phyloP scores from a whole-genome alignment of 2,888 invertebrate genomes.

The Thymelicus acteon region DNA sequence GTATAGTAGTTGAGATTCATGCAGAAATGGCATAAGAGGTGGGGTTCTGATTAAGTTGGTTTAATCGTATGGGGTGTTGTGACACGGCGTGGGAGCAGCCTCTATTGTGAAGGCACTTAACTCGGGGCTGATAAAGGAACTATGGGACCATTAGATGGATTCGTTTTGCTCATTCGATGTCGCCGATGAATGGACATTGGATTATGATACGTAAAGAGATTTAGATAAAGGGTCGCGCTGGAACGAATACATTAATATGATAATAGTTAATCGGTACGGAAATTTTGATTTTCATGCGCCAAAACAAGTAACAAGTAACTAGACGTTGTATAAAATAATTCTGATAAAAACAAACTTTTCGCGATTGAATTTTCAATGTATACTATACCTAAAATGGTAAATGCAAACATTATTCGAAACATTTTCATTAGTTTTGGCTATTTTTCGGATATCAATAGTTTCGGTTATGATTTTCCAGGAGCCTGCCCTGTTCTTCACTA shows the following conservation, averaged over 20 bases:
- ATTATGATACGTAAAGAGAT: conserved; percentile 77
- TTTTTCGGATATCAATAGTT: too few species aligned
- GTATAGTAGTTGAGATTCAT: conserved; percentile 18
- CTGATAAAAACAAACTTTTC: too few species aligned
- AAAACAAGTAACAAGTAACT: not conserved
- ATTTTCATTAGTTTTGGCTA: too few species aligned
- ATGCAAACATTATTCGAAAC: too few species aligned
- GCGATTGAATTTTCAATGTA: too few species aligned
- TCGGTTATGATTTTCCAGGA: too few species aligned
- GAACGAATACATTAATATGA: conserved; percentile 48
- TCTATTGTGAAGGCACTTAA: conserved; percentile 81
- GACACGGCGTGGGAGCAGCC: conserved; percentile 82
- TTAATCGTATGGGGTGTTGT: conserved; percentile 73
- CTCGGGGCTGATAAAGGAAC: conserved; percentile 78
- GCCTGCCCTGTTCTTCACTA: too few species aligned
- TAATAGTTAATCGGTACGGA: conserved; percentile 1
- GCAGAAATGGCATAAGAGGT: conserved; percentile 38
- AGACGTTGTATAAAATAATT: not conserved
- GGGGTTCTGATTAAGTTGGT: conserved; percentile 54
- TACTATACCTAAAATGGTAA: too few species aligned
- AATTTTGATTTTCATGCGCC: not conserved
- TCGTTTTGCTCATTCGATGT: conserved; percentile 82
- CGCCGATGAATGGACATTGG: conserved; percentile 77
- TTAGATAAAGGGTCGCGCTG: conserved; percentile 55
- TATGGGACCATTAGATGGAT: conserved; percentile 79